A percentile compares a stretch with the other conserved stretches of the same genome.
Evolutionary conservation across 2,888 invertebrate species (phyloP).

Genomic region (Stenichneumon culpator): DNA sequence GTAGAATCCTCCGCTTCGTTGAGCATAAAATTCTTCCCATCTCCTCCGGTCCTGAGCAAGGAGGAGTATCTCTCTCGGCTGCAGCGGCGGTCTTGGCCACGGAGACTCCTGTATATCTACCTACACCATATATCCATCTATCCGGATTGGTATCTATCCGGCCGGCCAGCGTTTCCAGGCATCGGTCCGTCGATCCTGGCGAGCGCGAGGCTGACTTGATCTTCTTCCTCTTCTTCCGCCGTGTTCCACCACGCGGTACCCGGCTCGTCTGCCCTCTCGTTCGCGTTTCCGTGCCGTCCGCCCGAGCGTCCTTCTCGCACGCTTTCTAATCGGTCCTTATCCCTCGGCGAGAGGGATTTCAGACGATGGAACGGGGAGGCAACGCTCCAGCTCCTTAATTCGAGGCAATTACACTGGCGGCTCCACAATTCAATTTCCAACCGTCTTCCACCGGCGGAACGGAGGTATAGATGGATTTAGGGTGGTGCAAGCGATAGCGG

Average conservation of each 20-base stretch:
- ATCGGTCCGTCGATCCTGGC: conserved; percentile 55
- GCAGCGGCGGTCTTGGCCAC: neutral
- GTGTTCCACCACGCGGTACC: conserved; percentile 38
- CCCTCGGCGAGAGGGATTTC: conserved; percentile 56
- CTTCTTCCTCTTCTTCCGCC: conserved; percentile 62
- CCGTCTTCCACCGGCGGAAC: neutral
- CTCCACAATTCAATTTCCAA: conserved; percentile 79
- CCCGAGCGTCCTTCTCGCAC: conserved; percentile 65
- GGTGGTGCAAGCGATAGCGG: neutral
- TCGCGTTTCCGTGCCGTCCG: conserved; percentile 38
- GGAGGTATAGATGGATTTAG: neutral
- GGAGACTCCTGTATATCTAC: conserved; percentile 36
- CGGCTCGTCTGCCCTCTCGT: conserved; percentile 32
- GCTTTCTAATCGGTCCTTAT: conserved; percentile 79
- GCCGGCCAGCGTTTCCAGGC: conserved; percentile 54
- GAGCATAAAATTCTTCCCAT: conserved; percentile 83
- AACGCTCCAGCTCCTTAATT: conserved; percentile 74
- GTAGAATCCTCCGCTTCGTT: conserved; percentile 82
- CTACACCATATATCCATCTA: conserved; percentile 49
- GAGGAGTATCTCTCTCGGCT: conserved; percentile 11
- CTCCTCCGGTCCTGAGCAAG: conserved; percentile 51
- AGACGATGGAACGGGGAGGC: conserved; percentile 24
- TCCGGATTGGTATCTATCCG: conserved; percentile 65
- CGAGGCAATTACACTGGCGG: conserved; percentile 80
- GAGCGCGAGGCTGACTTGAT: conserved; percentile 51